Evolutionary conservation across 2,113 vertebrate genomes (phyloP), one percentile per base, ranked within the genome.

Genomic region (Hydrolagus affinis): DNA sequence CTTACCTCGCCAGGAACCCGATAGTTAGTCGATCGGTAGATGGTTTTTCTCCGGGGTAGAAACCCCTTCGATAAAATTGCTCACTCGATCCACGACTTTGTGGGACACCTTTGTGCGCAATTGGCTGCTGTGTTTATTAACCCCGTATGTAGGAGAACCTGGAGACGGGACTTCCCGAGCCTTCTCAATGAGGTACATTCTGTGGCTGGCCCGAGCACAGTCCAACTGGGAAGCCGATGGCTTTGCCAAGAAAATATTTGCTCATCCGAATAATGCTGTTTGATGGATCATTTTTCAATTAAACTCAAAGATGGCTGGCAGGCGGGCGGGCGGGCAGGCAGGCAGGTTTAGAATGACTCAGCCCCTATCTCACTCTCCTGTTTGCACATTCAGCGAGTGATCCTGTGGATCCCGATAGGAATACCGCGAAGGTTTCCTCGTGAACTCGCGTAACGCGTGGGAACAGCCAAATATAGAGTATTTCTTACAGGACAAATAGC

Each of bases 211-310:
- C 8, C 30, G 75, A 78, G 4, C 11, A 11, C 17, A 75, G 32
- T 56, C 57, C 44, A 25, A 78, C 32, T 78, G 56, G n/a, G 60
- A 59, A 23, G n/a, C 75, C 0, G 60, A 77, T 14, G 56, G 44
- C 44, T 59, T 23, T 19, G 44, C n/a, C 75, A 77, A 56, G 11
- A 77, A 78, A 78, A 25, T 78, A 78, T 23, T 60, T 78, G 56
- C 56, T 75, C 73, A 56, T 75, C 73, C 3, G 32, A 32, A 75
- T 75, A 75, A 75, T 32, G 56, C 32, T n/a, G 56, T 9, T 19
- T 75, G 73, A 75, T 75, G 32, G 73, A 56, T 75, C 8, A 75
- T 75, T 75, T 75, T 77, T 77, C 44, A 23, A 59, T 77, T 57
- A 77, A 77, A 77, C n/a, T 19, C 59, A 44, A 21, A 23, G 75